Conservation (phyloP, 2,888 invertebrate species). For the Pristionchus mayeri region DNA sequence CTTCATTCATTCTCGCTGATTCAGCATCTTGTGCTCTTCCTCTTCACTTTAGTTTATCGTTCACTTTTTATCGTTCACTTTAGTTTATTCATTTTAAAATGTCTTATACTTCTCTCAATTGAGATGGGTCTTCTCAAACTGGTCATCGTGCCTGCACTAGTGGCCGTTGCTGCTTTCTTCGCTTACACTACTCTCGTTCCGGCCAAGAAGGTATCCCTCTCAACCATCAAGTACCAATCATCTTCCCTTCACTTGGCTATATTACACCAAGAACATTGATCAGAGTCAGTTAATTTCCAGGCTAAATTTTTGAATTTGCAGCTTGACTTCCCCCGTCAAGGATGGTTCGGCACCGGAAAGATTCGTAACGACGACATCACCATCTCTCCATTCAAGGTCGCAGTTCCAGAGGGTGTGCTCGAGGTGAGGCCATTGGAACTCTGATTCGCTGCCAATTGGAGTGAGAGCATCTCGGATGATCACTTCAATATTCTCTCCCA, state of each 20-base stretch:
- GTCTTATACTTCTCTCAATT: not conserved
- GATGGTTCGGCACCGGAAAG: slow-evolving; percentile 17
- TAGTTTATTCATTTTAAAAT: not conserved
- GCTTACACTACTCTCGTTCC: slow-evolving; percentile 11
- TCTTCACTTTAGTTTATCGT: not conserved
- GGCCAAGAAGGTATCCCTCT: not conserved
- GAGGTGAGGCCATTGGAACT: too few species aligned
- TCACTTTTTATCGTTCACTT: not conserved
- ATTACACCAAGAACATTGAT: not conserved
- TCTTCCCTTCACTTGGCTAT: not conserved
- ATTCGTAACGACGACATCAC: slow-evolving; percentile 1
- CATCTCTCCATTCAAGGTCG: slow-evolving; percentile 27
- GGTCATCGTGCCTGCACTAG: slow-evolving; percentile 14
- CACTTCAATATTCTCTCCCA: not conserved
- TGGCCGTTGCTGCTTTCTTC: slow-evolving; percentile 1
- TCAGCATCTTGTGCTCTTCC: not conserved
- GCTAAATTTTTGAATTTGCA: not conserved
- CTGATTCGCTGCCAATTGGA: too few species aligned
- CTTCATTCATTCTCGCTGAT: not conserved
- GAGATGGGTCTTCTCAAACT: slow-evolving; percentile 45
- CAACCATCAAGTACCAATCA: not conserved
- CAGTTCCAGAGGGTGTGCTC: not conserved
- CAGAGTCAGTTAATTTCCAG: too few species aligned
- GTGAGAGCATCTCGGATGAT: too few species aligned
- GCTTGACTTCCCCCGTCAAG: slow-evolving; percentile 15